Evolutionary conservation across 2,888 invertebrate species (phyloP), one percentile per base, ranked within the genome.

Genomic region (Netelia virgata): DNA sequence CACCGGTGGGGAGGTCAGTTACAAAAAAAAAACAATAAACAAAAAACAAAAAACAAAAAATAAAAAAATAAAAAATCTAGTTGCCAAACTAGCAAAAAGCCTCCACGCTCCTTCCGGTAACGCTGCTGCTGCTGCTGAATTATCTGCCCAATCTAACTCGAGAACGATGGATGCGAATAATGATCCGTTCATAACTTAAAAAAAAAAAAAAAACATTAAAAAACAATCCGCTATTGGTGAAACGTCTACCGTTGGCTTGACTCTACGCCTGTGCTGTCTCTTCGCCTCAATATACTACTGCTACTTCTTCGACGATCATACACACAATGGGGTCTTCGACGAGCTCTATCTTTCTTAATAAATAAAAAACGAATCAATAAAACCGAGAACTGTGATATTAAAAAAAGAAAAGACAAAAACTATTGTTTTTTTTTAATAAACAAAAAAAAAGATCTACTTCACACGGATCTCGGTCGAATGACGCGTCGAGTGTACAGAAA

Each of bases 1-100:
- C 73, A 76, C 75, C 79, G 36, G 72, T 78, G 83, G 69, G 77
- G 87, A 87, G 87, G 87, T 87, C 86, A 86, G 87, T 87, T 74
- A 64, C 57, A 18, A 72, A 57, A 41, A 69, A 73, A 72, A 59
- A 68, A 59, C 72, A 75, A 14, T 20, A 69, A 83, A 79, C 82
- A 63, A 78, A 64, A 70, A 78, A 66, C 74, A 28, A 28, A 2
- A 28, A 28, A 43, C 59, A 59, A 28, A 53, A 63, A 20, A 28
- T 3, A 2, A 28, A 28, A 43, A 53, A 59, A 28, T 43, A 63
- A 20, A 57, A 68, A 73, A 14, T 64, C 53, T 76, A 76, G 43
- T 66, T 57, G 57, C 43, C 28, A 66, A 76, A 61, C 59, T 79
- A 75, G 80, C 47, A 68, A 69, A 81, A 77, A 41, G 50, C 47